These are phyloP conservation scores for Trisateles emortualis DNA, from an alignment of 2,888 invertebrate genomes.

Conservation along the genomic window DNA sequence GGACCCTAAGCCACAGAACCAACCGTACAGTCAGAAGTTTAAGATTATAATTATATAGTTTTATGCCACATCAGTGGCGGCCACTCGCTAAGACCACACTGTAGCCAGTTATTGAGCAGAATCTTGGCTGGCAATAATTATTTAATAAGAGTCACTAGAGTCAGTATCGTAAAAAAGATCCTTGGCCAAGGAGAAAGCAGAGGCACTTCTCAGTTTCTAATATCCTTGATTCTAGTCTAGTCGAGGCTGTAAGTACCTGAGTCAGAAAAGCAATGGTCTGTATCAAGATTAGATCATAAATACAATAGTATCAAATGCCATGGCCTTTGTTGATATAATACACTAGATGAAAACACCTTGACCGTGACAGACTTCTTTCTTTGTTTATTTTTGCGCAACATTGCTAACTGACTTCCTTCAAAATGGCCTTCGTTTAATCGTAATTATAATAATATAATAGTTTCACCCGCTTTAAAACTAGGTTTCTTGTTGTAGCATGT, in stretches of 20 bases:
- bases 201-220: not conserved
- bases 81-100: too few species aligned
- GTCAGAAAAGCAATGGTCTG: not conserved
- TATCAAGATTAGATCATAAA: not conserved
- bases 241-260: not conserved
- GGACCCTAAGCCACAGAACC: too few species aligned
- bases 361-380: slow-evolving; percentile 34
- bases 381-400: slow-evolving; percentile 33
- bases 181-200: too few species aligned
- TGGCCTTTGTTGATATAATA: slow-evolving; percentile 20
- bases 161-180: too few species aligned
- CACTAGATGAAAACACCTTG: slow-evolving; percentile 22
- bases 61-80: too few species aligned
- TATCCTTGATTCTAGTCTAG: not conserved
- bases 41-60: too few species aligned
- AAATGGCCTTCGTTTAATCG: slow-evolving; percentile 27
- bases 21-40: too few species aligned
- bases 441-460: slow-evolving; percentile 30
- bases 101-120: too few species aligned
- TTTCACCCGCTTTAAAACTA: not conserved
- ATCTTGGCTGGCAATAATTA: too few species aligned
- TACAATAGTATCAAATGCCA: slow-evolving; percentile 3
- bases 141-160: too few species aligned
- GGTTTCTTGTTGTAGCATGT: too few species aligned
- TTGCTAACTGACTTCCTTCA: slow-evolving; percentile 32